Evolutionary conservation across 2,797 vertebrate species (phyloP).

Genomic region (Crenichthys baileyi): DNA sequence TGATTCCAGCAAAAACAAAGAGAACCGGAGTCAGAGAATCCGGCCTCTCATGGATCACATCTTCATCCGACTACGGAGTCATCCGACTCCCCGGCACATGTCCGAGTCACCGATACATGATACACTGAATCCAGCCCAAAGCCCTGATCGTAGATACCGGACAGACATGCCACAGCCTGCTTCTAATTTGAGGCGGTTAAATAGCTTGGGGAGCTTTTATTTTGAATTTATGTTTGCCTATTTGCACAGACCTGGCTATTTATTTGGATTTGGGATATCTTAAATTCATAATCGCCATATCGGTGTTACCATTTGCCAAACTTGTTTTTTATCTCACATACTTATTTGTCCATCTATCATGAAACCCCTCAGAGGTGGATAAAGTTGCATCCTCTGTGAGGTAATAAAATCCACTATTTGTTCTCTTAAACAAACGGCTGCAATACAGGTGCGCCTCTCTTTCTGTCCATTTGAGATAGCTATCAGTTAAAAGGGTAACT

Average conservation of each 20-base stretch:
- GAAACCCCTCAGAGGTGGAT: constrained; percentile 60
- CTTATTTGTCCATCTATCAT: constrained; percentile 61
- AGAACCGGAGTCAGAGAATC: constrained; percentile 64
- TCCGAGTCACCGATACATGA: constrained; percentile 65
- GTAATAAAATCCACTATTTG: constrained; percentile 74
- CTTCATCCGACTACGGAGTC: constrained; percentile 69
- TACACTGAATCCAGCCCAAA: constrained; percentile 65
- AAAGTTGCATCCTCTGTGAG: constrained; percentile 63
- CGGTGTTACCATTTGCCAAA: constrained; percentile 46
- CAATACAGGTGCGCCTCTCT: constrained; percentile 64
- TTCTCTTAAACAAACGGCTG: constrained; percentile 63
- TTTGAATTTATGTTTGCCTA: constrained; percentile 9
- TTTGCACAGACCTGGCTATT: constrained; percentile 4
- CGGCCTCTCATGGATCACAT: constrained; percentile 66
- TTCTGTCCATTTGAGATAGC: constrained; percentile 68
- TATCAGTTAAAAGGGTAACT: constrained; percentile 79
- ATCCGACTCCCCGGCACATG: constrained; percentile 73
- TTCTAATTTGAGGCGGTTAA: constrained; percentile 25
- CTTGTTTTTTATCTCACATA: constrained; percentile 56
- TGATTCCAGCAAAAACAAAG: constrained; percentile 54
- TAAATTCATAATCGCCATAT: constrained; percentile 29
- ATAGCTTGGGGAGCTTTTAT: constrained; percentile 11
- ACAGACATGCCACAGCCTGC: constrained; percentile 26
- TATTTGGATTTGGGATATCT: constrained; percentile 19
- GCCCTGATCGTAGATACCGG: constrained; percentile 53